Evolutionary conservation across 2,113 vertebrate genomes (phyloP), one percentile per base, ranked within the genome.

Genomic region (Perccottus glenii): DNA sequence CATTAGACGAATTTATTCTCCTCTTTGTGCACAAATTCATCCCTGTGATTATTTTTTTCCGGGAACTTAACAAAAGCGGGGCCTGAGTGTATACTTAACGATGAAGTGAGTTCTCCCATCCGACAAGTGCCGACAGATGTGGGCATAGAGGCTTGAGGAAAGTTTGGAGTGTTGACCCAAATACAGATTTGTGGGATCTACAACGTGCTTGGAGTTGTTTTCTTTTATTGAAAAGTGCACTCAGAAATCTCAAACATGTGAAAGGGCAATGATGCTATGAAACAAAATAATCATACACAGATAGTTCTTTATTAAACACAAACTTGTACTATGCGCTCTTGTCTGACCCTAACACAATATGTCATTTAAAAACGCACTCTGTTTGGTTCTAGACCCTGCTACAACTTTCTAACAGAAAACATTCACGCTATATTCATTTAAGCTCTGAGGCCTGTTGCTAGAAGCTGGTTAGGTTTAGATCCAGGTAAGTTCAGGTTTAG

Each of bases 11-110:
- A 85, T 84, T 67, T 73, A 73, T 78, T 63, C 60, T 47, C 69
- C 77, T 79, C 16, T 36, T 73, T 47, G 63, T 60, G 77, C 63
- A 66, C 64, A 87, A 80, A 83, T 66, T 77, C 50, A 71, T 82
- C 62, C 68, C 43, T n/a, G 63, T 66, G 59, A 80, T 81, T 78
- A 56, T 79, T 73, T 75, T 60, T 48, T 63, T 35, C 65, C 40
- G 14, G 11, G 33, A 42, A 35, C 67, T 79, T 70, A 36, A 63
- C 60, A 61, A 50, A 58, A 5, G 6, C 7, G n/a, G 15, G 50
- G 40, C 4, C 9, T 33, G 48, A 47, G 42, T 53, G 27, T 40
- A 15, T n/a, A 14, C 60, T 60, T 47, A 60, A 11, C 5, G 12
- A 27, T 60, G 46, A 53, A 75, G 42, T 49, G 62, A 63, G 51